A percentile compares a stretch with the other conserved stretches of the same genome.
phyloP scores from a whole-genome alignment of 2,797 vertebrate species.

The Furcifer pardalis region DNA sequence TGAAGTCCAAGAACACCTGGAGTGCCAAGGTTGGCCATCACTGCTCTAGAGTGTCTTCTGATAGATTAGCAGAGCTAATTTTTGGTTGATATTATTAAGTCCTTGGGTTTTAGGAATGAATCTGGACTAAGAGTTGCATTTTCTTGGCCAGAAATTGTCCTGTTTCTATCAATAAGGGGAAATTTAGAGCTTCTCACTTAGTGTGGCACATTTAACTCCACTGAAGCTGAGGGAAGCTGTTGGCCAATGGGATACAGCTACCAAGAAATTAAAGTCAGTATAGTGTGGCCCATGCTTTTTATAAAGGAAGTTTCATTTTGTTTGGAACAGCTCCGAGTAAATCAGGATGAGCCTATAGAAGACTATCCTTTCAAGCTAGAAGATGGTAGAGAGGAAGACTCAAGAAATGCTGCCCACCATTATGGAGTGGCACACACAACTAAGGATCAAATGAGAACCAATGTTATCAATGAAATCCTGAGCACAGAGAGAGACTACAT shows the following conservation, averaged over 20 bases:
- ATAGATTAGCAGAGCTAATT: background rate
- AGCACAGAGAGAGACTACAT: slow-evolving; percentile 96
- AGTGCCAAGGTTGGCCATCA: too few species aligned
- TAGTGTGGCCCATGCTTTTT: background rate
- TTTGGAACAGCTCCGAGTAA: slow-evolving; percentile 85
- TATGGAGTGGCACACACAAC: slow-evolving; percentile 86
- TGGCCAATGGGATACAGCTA: background rate
- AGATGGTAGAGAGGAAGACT: slow-evolving; percentile 72
- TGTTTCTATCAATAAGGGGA: slow-evolving; percentile 20
- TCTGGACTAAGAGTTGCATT: background rate
- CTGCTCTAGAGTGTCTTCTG: too few species aligned
- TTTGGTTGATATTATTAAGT: background rate
- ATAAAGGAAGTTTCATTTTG: slow-evolving; percentile 15
- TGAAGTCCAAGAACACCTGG: too few species aligned
- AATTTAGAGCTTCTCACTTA: background rate
- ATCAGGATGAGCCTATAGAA: slow-evolving; percentile 94
- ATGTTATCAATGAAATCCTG: slow-evolving; percentile 97
- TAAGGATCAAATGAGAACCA: slow-evolving; percentile 96
- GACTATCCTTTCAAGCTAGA: slow-evolving; percentile 82
- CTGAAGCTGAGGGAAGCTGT: too few species aligned
- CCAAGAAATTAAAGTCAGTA: too few species aligned
- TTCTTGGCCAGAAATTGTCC: background rate
- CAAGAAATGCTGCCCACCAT: slow-evolving; percentile 66
- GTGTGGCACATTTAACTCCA: background rate
- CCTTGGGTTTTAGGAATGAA: background rate